Conservation (phyloP, 1,140 invertebrate genomes). For the Pseudomyrmex sp. region DNA sequence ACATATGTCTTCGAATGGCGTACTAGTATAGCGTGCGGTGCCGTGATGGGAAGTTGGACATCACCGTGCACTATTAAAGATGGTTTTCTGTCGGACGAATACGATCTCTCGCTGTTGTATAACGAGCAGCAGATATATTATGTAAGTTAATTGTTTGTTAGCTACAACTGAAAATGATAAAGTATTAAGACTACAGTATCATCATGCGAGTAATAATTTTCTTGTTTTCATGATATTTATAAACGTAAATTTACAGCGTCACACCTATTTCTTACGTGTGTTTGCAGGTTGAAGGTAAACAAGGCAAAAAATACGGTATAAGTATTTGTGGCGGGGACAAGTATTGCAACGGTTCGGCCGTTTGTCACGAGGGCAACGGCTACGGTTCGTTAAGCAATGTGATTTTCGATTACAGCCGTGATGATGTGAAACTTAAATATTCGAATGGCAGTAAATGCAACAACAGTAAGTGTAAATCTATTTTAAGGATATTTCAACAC, state of each 20-base stretch:
- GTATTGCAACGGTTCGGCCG: slow-evolving; percentile 71
- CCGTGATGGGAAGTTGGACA: slow-evolving; percentile 66
- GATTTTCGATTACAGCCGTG: slow-evolving; percentile 73
- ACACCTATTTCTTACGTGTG: too few species aligned
- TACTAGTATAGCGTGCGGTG: slow-evolving; percentile 83
- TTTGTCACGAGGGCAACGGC: slow-evolving; percentile 70
- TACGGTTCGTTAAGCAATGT: slow-evolving; percentile 75
- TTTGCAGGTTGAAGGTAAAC: slow-evolving; percentile 62
- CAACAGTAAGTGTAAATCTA: slow-evolving; percentile 67
- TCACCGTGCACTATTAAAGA: slow-evolving; percentile 74
- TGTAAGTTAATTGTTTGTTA: slow-evolving; percentile 65
- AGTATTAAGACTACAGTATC: not conserved
- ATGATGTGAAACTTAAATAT: slow-evolving; percentile 74
- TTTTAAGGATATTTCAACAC: too few species aligned
- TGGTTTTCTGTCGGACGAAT: slow-evolving; percentile 66
- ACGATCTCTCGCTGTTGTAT: slow-evolving; percentile 70
- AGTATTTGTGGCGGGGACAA: slow-evolving; percentile 73
- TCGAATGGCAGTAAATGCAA: slow-evolving; percentile 74
- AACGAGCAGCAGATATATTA: slow-evolving; percentile 59
- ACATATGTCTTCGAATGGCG: slow-evolving; percentile 84
- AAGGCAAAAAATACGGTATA: slow-evolving; percentile 70
- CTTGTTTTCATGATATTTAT: too few species aligned
- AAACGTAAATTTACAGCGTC: too few species aligned
- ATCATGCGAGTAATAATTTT: not conserved
- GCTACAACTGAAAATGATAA: not conserved